Evolutionary conservation across 1,140 invertebrate genomes (phyloP), one percentile per base, ranked within the genome.

Genomic region (Drosophila sulfurigaster): DNA sequence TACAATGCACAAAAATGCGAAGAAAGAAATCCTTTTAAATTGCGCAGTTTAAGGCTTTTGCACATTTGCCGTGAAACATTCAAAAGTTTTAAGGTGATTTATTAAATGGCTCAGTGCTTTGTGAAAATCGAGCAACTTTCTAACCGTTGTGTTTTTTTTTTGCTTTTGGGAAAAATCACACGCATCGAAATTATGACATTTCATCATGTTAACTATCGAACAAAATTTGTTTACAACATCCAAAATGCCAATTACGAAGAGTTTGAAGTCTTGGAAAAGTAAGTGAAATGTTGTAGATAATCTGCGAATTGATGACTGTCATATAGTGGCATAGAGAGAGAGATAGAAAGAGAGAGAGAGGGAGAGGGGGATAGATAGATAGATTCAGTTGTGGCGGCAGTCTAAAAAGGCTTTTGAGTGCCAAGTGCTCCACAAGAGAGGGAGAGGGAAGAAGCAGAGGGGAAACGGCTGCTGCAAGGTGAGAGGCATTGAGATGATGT

Each of bases 271-370:
- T 16, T 30, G 60, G 51, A 70, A 69, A 80, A 86, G 67, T 74
- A 67, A 69, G 66, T 86, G 75, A 85, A 81, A 72, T 62, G 67
- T 28, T 64, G 68, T 60, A 70, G 81, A 85, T 90, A 85, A 88
- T 85, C 83, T 89, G 83, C 85, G 64, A 88, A 89, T 66, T 79
- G 83, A 81, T 89, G 83, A 89, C 80, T 62, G 43, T 77, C 80
- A 86, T 75, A 86, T 78, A 25, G 20, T 25, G 0, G 20, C 3
- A 81, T 57, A 13, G 15, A 73, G 16, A 54, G 41, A 46, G n/a
- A 32, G n/a, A 57, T n/a, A 51, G 7, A 46, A 5, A 25, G 2
- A 38, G 38, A 58, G 8, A 43, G 15, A 11, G 56, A 10, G 25
- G 1, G 25, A 15, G 38, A 45, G 16, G 8, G n/a, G n/a, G n/a